A percentile compares a stretch with the other conserved stretches of the same genome.
These are phyloP conservation scores for Drosophila willistoni DNA, from an alignment of 1,140 invertebrate species.

Conservation along the genomic window DNA sequence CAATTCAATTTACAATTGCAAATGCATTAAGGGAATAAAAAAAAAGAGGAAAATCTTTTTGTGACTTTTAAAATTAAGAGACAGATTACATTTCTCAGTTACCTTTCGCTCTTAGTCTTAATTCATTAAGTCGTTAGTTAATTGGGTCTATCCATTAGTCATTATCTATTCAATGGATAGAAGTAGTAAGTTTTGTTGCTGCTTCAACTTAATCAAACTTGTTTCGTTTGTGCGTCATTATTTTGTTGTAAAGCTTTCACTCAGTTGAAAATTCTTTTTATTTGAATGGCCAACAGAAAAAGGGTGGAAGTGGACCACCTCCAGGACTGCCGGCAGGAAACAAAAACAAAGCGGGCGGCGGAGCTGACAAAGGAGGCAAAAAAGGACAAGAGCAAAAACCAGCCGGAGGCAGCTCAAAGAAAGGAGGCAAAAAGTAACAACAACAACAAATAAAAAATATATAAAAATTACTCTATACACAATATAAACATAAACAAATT, in stretches of 20 bases:
- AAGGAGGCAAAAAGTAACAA: conserved; percentile 77
- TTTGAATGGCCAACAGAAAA: conserved; percentile 68
- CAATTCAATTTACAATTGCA: no score
- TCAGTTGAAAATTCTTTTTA: conserved; percentile 45
- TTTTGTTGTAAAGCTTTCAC: conserved; percentile 23
- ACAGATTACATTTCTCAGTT: no score
- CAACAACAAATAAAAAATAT: conserved; percentile 47
- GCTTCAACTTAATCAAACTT: conserved; percentile 19
- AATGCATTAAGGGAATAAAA: no score
- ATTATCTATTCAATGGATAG: conserved; percentile 3
- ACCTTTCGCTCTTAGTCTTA: background rate
- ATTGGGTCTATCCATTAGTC: conserved; percentile 1
- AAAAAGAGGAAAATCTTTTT: no score
- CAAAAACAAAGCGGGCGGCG: conserved; percentile 63
- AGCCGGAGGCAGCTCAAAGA: conserved; percentile 58
- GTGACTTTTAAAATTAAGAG: no score
- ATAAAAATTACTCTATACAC: conserved; percentile 32
- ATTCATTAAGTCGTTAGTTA: background rate
- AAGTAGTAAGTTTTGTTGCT: background rate
- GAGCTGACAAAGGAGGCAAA: conserved; percentile 71
- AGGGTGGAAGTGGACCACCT: conserved; percentile 50
- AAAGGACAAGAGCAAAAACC: conserved; percentile 75
- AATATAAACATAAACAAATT: conserved; percentile 38
- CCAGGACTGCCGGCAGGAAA: conserved; percentile 50
- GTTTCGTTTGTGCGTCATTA: conserved; percentile 44